These are phyloP conservation scores for Ciona savignyi DNA, from an alignment of 23 tunicate genomes.

Conservation along the genomic window DNA sequence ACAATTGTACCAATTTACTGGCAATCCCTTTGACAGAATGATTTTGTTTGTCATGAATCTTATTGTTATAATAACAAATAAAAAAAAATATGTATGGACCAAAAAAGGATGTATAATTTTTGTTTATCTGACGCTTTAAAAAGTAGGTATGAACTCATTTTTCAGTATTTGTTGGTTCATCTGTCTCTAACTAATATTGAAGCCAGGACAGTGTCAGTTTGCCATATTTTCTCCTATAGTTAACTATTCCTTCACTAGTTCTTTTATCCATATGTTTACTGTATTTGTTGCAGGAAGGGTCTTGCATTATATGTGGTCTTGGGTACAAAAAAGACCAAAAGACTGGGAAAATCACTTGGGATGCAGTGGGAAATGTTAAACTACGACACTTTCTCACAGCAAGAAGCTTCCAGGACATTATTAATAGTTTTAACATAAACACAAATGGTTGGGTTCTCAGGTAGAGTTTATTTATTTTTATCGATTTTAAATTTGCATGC, in stretches of 20 bases:
- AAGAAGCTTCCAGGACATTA: slow-evolving; percentile 53
- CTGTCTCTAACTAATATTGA: too few relatives aligned
- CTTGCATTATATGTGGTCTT: slow-evolving; percentile 72
- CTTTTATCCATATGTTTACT: too few relatives aligned
- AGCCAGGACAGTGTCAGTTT: too few relatives aligned
- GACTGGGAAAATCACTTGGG: slow-evolving; percentile 60
- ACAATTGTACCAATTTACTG: not conserved
- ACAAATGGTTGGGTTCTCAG: slow-evolving; percentile 81
- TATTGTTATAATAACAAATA: too few relatives aligned
- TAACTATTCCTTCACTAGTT: too few relatives aligned
- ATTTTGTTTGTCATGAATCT: too few relatives aligned
- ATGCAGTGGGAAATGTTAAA: slow-evolving; percentile 62
- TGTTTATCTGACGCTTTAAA: not conserved
- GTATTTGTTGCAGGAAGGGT: slow-evolving; percentile 52
- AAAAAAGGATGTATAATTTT: too few relatives aligned
- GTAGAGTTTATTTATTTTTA: not conserved
- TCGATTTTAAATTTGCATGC: not conserved
- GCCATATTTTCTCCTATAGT: too few relatives aligned
- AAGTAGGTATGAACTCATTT: too few relatives aligned
- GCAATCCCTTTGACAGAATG: too few relatives aligned
- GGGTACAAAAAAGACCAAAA: slow-evolving; percentile 53
- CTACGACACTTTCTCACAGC: slow-evolving; percentile 39
- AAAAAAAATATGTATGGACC: too few relatives aligned
- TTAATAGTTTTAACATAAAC: slow-evolving; percentile 73
- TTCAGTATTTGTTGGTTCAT: too few relatives aligned